These are phyloP conservation scores for Entomobrya proxima DNA, from an alignment of 2,888 invertebrate species.

Conservation along the genomic window DNA sequence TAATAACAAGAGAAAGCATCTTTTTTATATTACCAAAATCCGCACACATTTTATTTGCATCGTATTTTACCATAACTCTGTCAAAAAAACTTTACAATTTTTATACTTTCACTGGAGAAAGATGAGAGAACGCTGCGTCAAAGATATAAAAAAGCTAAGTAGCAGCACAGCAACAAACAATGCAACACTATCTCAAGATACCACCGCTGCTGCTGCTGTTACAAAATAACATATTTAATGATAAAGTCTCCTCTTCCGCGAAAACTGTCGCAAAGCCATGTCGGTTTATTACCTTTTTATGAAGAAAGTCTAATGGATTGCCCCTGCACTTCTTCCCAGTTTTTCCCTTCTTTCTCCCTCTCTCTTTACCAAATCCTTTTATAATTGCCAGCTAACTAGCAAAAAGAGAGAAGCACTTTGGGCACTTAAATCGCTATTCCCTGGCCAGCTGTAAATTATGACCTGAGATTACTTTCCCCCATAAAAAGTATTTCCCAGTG, in stretches of 20 bases:
- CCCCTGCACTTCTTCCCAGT: constrained; percentile 20
- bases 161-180: constrained; percentile 30
- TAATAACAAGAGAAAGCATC: background rate
- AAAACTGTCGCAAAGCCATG: constrained; percentile 59
- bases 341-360: background rate
- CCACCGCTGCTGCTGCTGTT: background rate
- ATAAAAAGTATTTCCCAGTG: constrained; percentile 65
- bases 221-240: constrained; percentile 58
- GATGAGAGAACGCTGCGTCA: too few species aligned
- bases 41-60: constrained; percentile 26
- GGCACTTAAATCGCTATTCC: constrained; percentile 71
- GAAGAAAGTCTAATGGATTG: constrained; percentile 68
- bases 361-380: constrained; percentile 64
- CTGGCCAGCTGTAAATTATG: constrained; percentile 72
- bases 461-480: constrained; percentile 70
- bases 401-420: constrained; percentile 68
- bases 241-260: constrained; percentile 38
- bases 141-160: background rate
- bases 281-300: constrained; percentile 66
- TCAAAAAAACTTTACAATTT: background rate
- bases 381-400: constrained; percentile 70
- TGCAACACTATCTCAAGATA: constrained; percentile 22
- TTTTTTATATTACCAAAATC: too few species aligned
- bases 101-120: constrained; percentile 5
- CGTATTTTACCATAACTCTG: constrained; percentile 28